Evolutionary conservation across 2,888 invertebrate species (phyloP).

Genomic region (Thyatira batis): DNA sequence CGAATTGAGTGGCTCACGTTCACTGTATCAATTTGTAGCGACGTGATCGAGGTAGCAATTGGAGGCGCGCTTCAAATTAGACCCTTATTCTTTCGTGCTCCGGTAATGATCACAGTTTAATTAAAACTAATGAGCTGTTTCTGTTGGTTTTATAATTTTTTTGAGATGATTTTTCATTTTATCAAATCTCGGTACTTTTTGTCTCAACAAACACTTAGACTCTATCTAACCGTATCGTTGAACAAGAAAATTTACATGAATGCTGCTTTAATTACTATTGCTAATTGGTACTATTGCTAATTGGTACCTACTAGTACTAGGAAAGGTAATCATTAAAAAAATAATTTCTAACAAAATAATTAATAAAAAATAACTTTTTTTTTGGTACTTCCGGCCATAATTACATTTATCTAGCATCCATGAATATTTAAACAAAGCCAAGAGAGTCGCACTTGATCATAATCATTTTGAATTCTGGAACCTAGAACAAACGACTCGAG

Average conservation of each 20-base stretch:
- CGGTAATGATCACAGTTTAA: conserved; percentile 52
- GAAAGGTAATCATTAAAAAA: no score
- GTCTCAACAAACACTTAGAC: no score
- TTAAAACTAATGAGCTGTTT: conserved; percentile 46
- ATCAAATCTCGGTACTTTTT: not conserved
- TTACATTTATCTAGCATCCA: not conserved
- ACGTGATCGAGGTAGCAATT: conserved; percentile 61
- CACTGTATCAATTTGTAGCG: conserved; percentile 62
- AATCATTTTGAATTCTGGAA: conserved; percentile 35
- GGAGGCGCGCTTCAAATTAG: conserved; percentile 41
- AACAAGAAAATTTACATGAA: no score
- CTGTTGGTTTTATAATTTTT: not conserved
- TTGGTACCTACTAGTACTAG: no score
- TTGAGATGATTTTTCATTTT: not conserved
- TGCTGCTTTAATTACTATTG: no score
- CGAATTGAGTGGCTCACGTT: conserved; percentile 62
- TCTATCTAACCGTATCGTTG: no score
- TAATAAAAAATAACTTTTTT: no score
- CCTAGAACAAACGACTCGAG: conserved; percentile 39
- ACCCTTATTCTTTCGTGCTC: conserved; percentile 46
- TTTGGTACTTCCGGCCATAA: not conserved
- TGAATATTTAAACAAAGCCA: not conserved
- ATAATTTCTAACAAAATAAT: no score
- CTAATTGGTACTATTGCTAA: no score
- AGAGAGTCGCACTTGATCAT: conserved; percentile 22